Conservation (phyloP, 2,888 invertebrate species). For the Campoplex capitator region DNA sequence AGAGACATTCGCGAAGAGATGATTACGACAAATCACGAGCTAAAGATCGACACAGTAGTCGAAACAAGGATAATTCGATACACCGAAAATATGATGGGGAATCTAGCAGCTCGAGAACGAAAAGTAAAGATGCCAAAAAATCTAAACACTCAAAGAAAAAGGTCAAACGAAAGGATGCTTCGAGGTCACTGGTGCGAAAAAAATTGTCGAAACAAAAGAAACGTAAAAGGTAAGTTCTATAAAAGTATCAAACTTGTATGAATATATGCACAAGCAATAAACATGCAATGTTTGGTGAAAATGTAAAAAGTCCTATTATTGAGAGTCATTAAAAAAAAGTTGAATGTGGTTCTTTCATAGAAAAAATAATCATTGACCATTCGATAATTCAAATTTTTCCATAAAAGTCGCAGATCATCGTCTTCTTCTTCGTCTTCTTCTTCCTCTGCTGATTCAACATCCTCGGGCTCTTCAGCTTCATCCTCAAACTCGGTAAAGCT, state of each 20-base stretch:
- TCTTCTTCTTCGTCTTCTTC: constrained; percentile 73
- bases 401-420: constrained; percentile 63
- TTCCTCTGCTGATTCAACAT: constrained; percentile 72
- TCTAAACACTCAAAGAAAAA: constrained; percentile 72
- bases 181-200: constrained; percentile 69
- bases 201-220: constrained; percentile 76
- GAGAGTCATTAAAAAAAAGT: too few relatives aligned
- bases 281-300: not conserved
- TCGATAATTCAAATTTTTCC: not conserved
- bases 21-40: constrained; percentile 62
- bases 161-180: constrained; percentile 70
- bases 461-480: constrained; percentile 80
- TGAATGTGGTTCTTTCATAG: too few relatives aligned
- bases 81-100: constrained; percentile 41
- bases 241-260: not conserved
- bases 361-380: too few relatives aligned
- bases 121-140: constrained; percentile 68
- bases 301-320: not conserved
- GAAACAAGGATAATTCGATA: constrained; percentile 52
- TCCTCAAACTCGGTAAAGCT: constrained; percentile 88
- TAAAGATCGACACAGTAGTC: constrained; percentile 50
- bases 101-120: constrained; percentile 67
- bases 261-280: not conserved
- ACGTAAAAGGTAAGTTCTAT: constrained; percentile 72
- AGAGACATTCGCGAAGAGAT: constrained; percentile 70